These are phyloP conservation scores for Anoplius nigerrimus DNA, from an alignment of 2,888 invertebrate genomes.

Conservation along the genomic window DNA sequence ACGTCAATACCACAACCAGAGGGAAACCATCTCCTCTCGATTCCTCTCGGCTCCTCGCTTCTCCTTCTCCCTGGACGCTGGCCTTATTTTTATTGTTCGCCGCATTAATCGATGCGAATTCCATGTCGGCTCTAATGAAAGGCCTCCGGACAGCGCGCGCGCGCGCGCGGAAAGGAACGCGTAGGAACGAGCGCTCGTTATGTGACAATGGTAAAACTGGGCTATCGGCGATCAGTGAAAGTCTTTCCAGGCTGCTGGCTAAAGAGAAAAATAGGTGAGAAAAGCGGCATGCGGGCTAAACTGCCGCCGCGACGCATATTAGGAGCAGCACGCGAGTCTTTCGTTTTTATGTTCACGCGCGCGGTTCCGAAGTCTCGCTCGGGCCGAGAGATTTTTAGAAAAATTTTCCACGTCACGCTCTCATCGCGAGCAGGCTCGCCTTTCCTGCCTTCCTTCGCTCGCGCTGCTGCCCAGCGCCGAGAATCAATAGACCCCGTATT, in stretches of 20 bases:
- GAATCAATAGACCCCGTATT: slow-evolving; percentile 57
- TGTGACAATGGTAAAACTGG: slow-evolving; percentile 11
- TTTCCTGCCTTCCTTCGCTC: not conserved
- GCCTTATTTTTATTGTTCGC: too few relatives aligned
- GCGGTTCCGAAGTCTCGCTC: slow-evolving; percentile 14
- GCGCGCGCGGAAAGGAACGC: not conserved
- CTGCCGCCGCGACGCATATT: not conserved
- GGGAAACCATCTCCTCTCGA: too few relatives aligned
- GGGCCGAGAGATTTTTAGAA: slow-evolving; percentile 36
- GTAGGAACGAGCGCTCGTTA: slow-evolving; percentile 6
- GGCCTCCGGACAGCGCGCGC: too few relatives aligned
- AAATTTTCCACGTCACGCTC: slow-evolving; percentile 46
- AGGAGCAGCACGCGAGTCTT: too few relatives aligned
- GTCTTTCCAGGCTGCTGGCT: slow-evolving; percentile 21
- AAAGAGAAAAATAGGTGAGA: slow-evolving; percentile 14
- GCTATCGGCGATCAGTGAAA: slow-evolving; percentile 34
- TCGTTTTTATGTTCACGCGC: too few relatives aligned
- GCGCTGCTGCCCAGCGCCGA: not conserved
- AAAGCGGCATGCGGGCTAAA: slow-evolving; percentile 1
- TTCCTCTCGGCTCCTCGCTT: too few relatives aligned
- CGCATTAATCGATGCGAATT: too few relatives aligned
- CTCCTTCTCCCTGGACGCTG: too few relatives aligned
- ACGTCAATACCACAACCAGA: too few relatives aligned
- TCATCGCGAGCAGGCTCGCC: slow-evolving; percentile 39
- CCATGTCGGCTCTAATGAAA: too few relatives aligned